Percentiles rank a stretch among this genome's conserved stretches.
These are phyloP conservation scores for Coturnix japonica DNA, from an alignment of 2,113 vertebrate genomes.

Conservation along the genomic window DNA sequence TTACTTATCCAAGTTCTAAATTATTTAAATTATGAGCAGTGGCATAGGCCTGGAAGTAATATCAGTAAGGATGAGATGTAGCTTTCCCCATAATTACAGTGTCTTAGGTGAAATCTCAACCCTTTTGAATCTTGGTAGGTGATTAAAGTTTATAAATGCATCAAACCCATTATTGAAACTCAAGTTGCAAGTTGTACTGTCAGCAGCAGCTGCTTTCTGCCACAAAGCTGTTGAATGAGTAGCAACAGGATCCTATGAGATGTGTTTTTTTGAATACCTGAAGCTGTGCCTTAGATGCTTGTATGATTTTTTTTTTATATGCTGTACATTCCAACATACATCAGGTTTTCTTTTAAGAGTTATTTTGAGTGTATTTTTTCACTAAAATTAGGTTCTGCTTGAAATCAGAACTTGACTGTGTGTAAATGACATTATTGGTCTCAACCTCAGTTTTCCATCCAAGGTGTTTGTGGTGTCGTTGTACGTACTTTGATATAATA, in stretches of 20 bases:
- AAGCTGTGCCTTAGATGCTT: neutral
- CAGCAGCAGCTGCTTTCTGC: neutral
- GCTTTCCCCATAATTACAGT: neutral
- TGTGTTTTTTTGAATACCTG: neutral
- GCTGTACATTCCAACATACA: neutral
- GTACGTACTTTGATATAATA: neutral
- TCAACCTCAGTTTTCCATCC: neutral
- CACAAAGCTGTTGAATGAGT: neutral
- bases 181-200: neutral
- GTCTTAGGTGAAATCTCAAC: neutral
- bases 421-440: neutral
- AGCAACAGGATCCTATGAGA: neutral
- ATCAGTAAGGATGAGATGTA: neutral
- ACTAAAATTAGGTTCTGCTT: neutral
- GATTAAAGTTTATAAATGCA: neutral
- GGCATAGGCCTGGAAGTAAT: neutral
- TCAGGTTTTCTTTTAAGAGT: neutral
- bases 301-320: neutral
- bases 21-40: neutral
- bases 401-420: neutral
- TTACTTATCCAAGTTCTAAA: neutral
- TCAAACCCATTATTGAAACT: neutral
- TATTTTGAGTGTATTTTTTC: neutral
- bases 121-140: neutral
- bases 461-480: neutral